Percentiles rank a stretch among this genome's conserved stretches.
phyloP scores from a whole-genome alignment of 2,888 invertebrate genomes.

The Euzophera pinguis region DNA sequence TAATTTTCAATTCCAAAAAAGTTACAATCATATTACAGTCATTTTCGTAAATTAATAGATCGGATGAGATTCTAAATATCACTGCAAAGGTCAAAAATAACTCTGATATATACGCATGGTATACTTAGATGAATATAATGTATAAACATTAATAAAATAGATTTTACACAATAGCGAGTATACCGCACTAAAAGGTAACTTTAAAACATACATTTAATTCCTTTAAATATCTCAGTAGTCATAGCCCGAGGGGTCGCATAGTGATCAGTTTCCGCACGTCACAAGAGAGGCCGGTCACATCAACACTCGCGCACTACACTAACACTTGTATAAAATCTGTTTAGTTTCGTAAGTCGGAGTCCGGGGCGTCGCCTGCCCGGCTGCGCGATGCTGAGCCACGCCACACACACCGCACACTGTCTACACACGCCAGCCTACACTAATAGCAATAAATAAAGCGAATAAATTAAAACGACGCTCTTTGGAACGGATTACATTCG shows the following conservation, averaged over 20 bases:
- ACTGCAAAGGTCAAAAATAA: constrained; percentile 24
- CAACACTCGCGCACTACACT: constrained; percentile 39
- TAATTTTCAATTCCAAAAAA: constrained; percentile 67
- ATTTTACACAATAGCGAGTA: constrained; percentile 44
- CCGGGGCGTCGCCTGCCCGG: constrained; percentile 47
- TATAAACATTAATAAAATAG: constrained; percentile 56
- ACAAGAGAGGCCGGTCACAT: no score
- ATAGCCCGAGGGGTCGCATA: constrained; percentile 34
- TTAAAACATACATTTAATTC: constrained; percentile 49
- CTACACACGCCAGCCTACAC: constrained; percentile 36
- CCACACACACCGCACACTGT: constrained; percentile 30
- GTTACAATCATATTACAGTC: constrained; percentile 29
- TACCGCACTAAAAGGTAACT: constrained; percentile 55
- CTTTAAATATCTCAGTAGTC: constrained; percentile 50
- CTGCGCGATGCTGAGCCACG: constrained; percentile 25
- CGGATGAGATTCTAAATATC: constrained; percentile 43
- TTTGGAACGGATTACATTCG: constrained; percentile 69
- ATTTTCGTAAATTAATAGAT: constrained; percentile 31
- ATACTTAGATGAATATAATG: constrained; percentile 25
- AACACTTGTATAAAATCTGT: constrained; percentile 45
- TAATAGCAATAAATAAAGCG: constrained; percentile 56
- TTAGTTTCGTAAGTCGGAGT: constrained; percentile 34
- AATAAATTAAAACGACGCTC: constrained; percentile 66
- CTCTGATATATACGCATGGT: constrained; percentile 10
- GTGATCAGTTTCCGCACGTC: not conserved